Evolutionary conservation across 2,888 invertebrate species (phyloP).

Genomic region (Prosopocoilus inquinatus): DNA sequence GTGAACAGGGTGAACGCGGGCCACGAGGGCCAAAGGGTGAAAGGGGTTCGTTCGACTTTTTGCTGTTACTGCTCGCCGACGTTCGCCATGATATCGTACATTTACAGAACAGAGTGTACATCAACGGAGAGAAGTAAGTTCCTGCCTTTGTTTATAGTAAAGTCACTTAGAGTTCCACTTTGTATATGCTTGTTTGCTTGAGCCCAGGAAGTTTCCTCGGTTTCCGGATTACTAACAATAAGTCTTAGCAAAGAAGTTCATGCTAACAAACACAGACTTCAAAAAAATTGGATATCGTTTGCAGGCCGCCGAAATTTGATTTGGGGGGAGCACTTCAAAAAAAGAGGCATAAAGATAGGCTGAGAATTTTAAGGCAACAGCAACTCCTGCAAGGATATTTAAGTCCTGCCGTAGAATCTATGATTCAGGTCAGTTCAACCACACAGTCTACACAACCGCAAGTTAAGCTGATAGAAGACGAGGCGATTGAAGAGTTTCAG

Average conservation of each 20-base stretch:
- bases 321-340: constrained; percentile 58
- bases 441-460: too few relatives aligned
- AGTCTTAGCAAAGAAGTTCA: too few relatives aligned
- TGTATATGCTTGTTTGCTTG: background rate
- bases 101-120: constrained; percentile 59
- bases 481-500: constrained; percentile 32
- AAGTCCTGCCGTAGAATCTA: constrained; percentile 9
- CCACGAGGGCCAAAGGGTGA: constrained; percentile 61
- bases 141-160: background rate
- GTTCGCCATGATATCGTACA: constrained; percentile 63
- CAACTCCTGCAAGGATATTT: constrained; percentile 37
- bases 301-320: constrained; percentile 61
- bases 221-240: too few relatives aligned
- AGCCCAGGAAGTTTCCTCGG: too few relatives aligned
- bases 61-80: constrained; percentile 64
- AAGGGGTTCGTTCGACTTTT: constrained; percentile 62
- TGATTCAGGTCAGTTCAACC: too few relatives aligned
- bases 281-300: constrained; percentile 6
- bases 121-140: constrained; percentile 57
- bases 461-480: background rate
- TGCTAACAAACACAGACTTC: too few relatives aligned
- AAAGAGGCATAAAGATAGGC: constrained; percentile 55
- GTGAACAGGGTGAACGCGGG: constrained; percentile 59
- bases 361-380: constrained; percentile 39
- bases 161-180: background rate